A percentile compares a stretch with the other conserved stretches of the same genome.
These are phyloP conservation scores for Taenioides sp. DNA, from an alignment of 2,797 vertebrate genomes.

Conservation along the genomic window DNA sequence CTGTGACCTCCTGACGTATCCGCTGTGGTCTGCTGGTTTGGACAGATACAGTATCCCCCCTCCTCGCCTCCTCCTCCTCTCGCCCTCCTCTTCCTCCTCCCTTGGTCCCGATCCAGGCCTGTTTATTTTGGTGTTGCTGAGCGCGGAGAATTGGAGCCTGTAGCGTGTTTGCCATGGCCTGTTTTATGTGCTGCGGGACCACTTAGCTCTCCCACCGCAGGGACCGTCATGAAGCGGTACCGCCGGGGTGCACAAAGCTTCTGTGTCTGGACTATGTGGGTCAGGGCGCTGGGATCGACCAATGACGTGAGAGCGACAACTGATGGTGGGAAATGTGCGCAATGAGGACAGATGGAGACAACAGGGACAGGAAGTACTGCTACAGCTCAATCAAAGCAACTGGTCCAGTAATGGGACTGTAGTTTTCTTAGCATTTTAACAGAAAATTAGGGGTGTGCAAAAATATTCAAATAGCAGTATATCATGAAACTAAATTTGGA, in stretches of 20 bases:
- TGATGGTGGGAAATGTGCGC: slow-evolving; percentile 25
- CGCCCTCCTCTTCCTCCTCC: slow-evolving; percentile 38
- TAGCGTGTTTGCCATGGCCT: slow-evolving; percentile 30
- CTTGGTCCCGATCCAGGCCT: slow-evolving; percentile 46
- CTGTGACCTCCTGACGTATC: slow-evolving; percentile 24
- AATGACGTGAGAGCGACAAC: slow-evolving; percentile 18
- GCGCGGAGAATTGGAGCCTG: slow-evolving; percentile 66
- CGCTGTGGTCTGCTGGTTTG: slow-evolving; percentile 33
- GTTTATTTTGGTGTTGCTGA: slow-evolving; percentile 80
- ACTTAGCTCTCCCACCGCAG: slow-evolving; percentile 2
- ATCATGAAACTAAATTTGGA: too few species aligned
- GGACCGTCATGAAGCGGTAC: slow-evolving; percentile 24
- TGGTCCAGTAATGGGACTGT: background rate
- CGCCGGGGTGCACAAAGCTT: slow-evolving; percentile 12
- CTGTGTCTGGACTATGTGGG: slow-evolving; percentile 44
- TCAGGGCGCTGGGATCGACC: slow-evolving; percentile 24
- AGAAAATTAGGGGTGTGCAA: too few species aligned
- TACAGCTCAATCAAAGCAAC: background rate
- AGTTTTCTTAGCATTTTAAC: too few species aligned
- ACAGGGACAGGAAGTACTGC: background rate
- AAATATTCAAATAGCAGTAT: too few species aligned
- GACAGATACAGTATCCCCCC: slow-evolving; percentile 63
- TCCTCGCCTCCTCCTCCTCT: slow-evolving; percentile 24
- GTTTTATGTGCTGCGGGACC: slow-evolving; percentile 18
- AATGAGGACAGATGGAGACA: slow-evolving; percentile 14